Percentiles rank a stretch among this genome's conserved stretches.
Conservation (phyloP, 2,113 vertebrate species). For the Cranoglanis bouderius region DNA sequence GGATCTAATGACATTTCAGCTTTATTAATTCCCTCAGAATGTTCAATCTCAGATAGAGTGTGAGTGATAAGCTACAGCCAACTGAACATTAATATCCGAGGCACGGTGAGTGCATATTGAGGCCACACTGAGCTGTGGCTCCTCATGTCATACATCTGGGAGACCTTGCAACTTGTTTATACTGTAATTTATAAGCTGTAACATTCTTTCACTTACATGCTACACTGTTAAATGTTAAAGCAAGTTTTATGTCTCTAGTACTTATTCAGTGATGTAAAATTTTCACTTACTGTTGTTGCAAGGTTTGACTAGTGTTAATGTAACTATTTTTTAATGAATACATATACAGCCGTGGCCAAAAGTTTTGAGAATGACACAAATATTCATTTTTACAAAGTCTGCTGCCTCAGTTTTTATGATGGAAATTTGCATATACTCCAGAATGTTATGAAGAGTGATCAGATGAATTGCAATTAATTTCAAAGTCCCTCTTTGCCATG, state of each 20-base stretch:
- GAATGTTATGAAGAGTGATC: no score
- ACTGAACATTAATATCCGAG: neutral
- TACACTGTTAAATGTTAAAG: neutral
- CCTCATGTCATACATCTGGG: neutral
- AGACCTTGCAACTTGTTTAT: slow-evolving; percentile 8
- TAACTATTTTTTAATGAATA: neutral
- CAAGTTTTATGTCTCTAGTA: neutral
- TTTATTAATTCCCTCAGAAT: neutral
- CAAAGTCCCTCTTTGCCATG: no score
- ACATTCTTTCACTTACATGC: neutral
- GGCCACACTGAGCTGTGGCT: neutral
- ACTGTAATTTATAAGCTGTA: neutral
- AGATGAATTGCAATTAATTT: no score
- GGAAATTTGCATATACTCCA: no score
- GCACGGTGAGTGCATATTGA: neutral
- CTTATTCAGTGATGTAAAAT: neutral
- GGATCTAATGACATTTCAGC: no score
- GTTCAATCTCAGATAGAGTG: neutral
- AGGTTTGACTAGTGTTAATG: neutral
- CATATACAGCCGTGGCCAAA: no score
- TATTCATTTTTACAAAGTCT: no score
- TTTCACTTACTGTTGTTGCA: neutral
- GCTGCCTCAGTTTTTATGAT: no score
- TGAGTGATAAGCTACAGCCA: neutral
- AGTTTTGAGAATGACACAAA: no score